Evolutionary conservation across 1,140 invertebrate species (phyloP), one percentile per base, ranked within the genome.

Genomic region (Leptoteleia sp.): DNA sequence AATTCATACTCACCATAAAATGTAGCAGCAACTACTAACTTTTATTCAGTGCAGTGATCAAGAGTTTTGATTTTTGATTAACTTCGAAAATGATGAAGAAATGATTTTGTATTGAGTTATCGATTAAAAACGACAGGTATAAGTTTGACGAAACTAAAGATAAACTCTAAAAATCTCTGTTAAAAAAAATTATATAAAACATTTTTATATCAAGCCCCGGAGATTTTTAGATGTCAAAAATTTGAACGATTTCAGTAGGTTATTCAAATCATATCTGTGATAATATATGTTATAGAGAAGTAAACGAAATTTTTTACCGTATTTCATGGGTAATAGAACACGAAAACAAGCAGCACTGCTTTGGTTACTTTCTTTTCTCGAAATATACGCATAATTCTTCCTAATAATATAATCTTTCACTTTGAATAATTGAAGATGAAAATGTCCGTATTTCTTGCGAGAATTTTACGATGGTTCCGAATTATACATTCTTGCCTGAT

Each of bases 401-500:
- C 61, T 71, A 57, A 64, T 54, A 52, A 59, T 67, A 25, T 72
- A 67, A 70, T 57, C 45, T 77, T 22, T 72, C 47, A 78, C 54
- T 72, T 43, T 45, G 17, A 59, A 55, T 59, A 68, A 72, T 35
- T 45, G 52, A 65, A 12, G 59, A 65, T 35, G 38, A 59, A 38
- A 29, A 71, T 71, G 52, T 67, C 67, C 43, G 75, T 54, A 61
- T 50, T 70, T 78, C 67, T 78, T 72, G 54, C 55, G 76, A 78
- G 61, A 72, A 54, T 72, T 78, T 72, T 55, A 78, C 31, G 61
- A 72, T 72, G 68, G 55, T 79, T 72, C 76, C 76, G 76, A 78
- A 72, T 78, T 78, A 78, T 67, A 78, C 52, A 78, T 78, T 78
- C 61, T 77, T 78, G 76, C 76, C 76, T 77, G 65, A 70, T 70